Evolutionary conservation across 53 echinoderm and acorn worm species (phyloP).

Genomic region (Arbacia lixula): DNA sequence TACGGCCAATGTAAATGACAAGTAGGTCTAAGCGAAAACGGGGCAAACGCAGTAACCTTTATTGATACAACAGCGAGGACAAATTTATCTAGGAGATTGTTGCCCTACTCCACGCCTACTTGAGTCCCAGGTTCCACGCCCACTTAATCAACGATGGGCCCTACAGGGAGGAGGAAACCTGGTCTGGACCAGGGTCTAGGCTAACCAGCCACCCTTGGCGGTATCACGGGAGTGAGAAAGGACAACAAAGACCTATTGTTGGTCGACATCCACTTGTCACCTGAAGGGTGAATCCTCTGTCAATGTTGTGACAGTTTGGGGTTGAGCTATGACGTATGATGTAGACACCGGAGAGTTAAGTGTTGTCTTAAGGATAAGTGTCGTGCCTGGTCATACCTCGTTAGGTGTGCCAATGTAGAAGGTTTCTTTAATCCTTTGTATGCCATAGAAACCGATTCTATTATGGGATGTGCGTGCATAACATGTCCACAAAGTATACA

Average conservation of each 20-base stretch:
- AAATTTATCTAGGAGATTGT: constrained; percentile 22
- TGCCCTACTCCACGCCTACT: constrained; percentile 18
- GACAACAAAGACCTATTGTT: constrained; percentile 9
- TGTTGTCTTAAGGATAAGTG: too few species aligned
- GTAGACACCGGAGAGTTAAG: too few species aligned
- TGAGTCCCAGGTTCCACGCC: constrained; percentile 23
- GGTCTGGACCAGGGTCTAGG: not conserved
- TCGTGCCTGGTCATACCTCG: too few species aligned
- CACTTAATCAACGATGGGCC: constrained; percentile 20
- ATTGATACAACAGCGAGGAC: constrained; percentile 19
- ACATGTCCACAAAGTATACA: too few species aligned
- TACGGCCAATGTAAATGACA: too few species aligned
- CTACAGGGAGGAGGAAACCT: not conserved
- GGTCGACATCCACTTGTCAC: not conserved
- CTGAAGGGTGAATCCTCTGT: constrained; percentile 23
- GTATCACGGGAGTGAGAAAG: constrained; percentile 32
- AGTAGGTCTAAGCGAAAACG: too few species aligned
- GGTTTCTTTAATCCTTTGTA: too few species aligned
- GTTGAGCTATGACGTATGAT: too few species aligned
- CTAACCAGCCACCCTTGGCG: not conserved
- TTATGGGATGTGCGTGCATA: too few species aligned
- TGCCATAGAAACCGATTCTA: too few species aligned
- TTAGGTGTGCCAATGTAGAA: too few species aligned
- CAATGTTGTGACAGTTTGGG: not conserved
- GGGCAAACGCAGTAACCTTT: too few species aligned